Conservation (phyloP, 2,113 vertebrate species). For the Odocoileus virginianus region DNA sequence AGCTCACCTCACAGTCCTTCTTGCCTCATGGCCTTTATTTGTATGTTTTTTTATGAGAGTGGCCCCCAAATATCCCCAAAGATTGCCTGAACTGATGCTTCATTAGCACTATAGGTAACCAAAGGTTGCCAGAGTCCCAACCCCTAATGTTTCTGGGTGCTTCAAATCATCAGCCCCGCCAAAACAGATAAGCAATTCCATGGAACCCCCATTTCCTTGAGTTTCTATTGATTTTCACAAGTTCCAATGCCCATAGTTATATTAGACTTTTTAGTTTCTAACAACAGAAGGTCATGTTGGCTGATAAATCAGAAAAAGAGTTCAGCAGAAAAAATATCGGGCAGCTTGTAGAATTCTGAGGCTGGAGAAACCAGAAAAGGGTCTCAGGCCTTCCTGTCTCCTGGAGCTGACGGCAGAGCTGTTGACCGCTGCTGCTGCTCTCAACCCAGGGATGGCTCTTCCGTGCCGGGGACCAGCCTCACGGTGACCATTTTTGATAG, state of each 20-base stretch:
- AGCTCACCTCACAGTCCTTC: neutral
- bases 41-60: neutral
- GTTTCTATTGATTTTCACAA: neutral
- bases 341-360: neutral
- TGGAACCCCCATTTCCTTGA: neutral
- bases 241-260: no score
- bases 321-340: neutral
- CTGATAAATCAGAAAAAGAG: neutral
- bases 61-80: neutral
- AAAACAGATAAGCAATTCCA: neutral
- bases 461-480: neutral
- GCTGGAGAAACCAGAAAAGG: neutral
- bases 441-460: neutral
- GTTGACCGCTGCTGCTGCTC: neutral
- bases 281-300: neutral
- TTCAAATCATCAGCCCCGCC: neutral
- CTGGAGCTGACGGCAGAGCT: neutral
- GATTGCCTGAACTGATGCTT: neutral
- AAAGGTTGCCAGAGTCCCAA: neutral
- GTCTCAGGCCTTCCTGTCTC: neutral
- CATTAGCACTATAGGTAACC: neutral
- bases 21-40: neutral
- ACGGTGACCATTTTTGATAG: neutral
- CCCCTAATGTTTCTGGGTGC: neutral
- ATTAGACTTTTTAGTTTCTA: neutral